Evolutionary conservation across 1,140 invertebrate genomes (phyloP).

Genomic region (Drosophila malerkotliana): DNA sequence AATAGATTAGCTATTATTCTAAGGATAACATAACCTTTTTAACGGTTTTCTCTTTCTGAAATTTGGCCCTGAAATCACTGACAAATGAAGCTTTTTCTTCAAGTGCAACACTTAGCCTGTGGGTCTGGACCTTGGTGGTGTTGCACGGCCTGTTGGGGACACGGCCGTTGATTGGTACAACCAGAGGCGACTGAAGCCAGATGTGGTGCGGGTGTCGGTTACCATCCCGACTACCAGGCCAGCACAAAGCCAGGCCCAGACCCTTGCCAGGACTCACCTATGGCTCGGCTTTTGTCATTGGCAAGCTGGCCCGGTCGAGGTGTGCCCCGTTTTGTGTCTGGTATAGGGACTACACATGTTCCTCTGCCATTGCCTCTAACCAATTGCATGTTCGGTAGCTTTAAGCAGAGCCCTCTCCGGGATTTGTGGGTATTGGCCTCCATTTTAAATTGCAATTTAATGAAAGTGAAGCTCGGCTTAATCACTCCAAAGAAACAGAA

Average conservation of each 20-base stretch:
- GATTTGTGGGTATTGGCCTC: not conserved
- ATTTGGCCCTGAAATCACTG: too few species aligned
- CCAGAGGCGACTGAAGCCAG: constrained; percentile 31
- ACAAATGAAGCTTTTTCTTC: not conserved
- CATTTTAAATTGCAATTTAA: not conserved
- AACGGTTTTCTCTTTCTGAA: not conserved
- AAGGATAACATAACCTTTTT: too few species aligned
- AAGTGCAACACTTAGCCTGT: constrained; percentile 53
- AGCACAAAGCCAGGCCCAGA: constrained; percentile 20
- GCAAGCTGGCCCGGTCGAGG: constrained; percentile 14
- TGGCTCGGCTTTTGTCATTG: constrained; percentile 16
- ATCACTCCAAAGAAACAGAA: not conserved
- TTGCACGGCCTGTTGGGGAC: constrained; percentile 59
- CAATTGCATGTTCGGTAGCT: constrained; percentile 20
- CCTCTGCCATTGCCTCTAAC: constrained; percentile 7
- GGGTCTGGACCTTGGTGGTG: constrained; percentile 26
- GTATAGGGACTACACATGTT: constrained; percentile 40
- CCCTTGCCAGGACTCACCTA: not conserved
- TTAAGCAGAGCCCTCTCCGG: not conserved
- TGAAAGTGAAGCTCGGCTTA: not conserved
- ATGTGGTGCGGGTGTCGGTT: constrained; percentile 33
- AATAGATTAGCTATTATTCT: not conserved
- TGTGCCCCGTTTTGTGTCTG: constrained; percentile 16
- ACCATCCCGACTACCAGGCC: constrained; percentile 12
- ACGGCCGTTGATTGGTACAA: constrained; percentile 64